Evolutionary conservation across 2,797 vertebrate species (phyloP), one percentile per base, ranked within the genome.

Genomic region (Enteromius viviparus): DNA sequence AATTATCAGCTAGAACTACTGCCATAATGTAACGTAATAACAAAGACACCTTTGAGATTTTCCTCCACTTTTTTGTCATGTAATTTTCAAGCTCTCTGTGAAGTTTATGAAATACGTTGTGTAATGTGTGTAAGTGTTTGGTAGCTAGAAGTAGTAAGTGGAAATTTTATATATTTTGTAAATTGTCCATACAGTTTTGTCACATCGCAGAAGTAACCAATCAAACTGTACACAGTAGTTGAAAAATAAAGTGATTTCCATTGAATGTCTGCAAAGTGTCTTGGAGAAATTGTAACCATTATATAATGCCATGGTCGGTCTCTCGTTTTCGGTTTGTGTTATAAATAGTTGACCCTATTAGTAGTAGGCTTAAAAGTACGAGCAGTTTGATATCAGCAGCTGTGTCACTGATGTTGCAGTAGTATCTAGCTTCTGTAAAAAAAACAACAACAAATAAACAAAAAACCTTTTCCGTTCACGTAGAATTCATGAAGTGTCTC

Each of bases 161-260:
- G 55, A 11, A 26, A 26, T 87, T 87, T 85, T 88, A 74, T 88
- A 87, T 53, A 80, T 85, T 87, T 86, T 87, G 80, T 87, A 85
- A 80, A 62, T 60, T 81, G 55, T 85, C 42, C 40, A 85, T 68
- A 47, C 47, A 75, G 64, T 74, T 82, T 78, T 79, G 65, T 66
- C 26, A 76, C 34, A 60, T n/a, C 5, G 9, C 64, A 69, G 9
- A 82, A 49, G 71, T 70, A n/a, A 72, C 53, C 51, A 65, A 81
- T 72, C 32, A 78, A 34, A n/a, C 37, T 78, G 51, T 69, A 23
- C 15, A 19, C 51, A 32, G 29, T 53, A 23, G 40, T 42, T 74
- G 47, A 49, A 29, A 60, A 83, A 76, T 71, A 78, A 83, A 83
- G 19, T 37, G 55, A 78, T 70, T 83, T 71, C 66, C 51, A 71